phyloP scores from a whole-genome alignment of 2,113 vertebrate species.

The Capreolus pygargus region DNA sequence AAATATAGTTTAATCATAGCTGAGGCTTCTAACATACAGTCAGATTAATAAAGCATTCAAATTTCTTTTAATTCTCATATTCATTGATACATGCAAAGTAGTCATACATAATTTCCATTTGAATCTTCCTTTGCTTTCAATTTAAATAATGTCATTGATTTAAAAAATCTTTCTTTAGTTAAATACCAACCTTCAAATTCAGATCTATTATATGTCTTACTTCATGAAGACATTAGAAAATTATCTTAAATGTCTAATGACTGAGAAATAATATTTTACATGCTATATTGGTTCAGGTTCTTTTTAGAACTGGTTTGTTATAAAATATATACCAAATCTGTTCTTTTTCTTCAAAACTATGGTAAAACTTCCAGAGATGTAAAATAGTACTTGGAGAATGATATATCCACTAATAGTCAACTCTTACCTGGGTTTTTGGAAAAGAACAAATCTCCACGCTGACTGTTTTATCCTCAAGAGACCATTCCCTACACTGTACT shows the following conservation, averaged over 20 bases:
- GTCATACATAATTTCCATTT: neutral
- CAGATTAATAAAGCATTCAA: neutral
- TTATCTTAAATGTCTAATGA: neutral
- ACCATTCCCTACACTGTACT: neutral
- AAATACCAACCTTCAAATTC: neutral
- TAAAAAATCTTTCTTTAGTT: neutral
- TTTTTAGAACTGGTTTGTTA: neutral
- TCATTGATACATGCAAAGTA: neutral
- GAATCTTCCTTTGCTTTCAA: conserved; percentile 17
- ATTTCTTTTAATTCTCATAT: neutral
- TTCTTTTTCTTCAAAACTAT: neutral
- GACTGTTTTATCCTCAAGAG: neutral
- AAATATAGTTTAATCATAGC: neutral
- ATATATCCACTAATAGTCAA: neutral
- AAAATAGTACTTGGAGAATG: neutral
- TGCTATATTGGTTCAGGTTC: neutral
- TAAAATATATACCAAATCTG: neutral
- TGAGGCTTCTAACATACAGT: neutral
- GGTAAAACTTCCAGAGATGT: neutral
- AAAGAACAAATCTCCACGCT: neutral
- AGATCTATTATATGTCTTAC: neutral
- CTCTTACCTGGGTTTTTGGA: neutral
- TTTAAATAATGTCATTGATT: neutral
- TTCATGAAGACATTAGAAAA: neutral
- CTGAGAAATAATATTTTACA: neutral